Base-by-base conservation (phyloP, 2,888 invertebrate genomes). In the Drosophila ezoana region DNA sequence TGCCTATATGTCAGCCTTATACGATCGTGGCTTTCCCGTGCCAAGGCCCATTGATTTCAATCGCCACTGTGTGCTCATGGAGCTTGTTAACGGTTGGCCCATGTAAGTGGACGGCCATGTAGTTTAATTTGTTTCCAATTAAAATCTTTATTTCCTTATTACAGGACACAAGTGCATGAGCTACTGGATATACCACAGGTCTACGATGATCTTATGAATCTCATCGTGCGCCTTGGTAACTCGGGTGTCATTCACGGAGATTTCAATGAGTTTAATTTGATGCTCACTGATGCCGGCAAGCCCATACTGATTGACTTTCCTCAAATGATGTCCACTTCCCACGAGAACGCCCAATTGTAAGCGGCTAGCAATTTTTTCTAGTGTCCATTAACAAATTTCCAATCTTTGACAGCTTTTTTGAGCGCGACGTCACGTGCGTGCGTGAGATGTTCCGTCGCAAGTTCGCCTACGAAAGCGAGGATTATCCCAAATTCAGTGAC, bases 211-310 rank as follows among this genome's bases (percentile, higher is more conserved):
- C 94, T 99, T 65, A 99, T 99, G 99, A 95, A 97, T 84, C 93
- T 99, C 32, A 96, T 99, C 51, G 95, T 99, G 0, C 94, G 95
- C 41, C 94, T 99, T 56, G 99, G 96, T 23, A 96, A 97, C 93
- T 96, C 97, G 87, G 99, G 99, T 0, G 97, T 99, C 3, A 99
- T 99, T 82, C 99, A 99, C 91, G 97, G 99, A 0, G 99, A 99
- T 93, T 99, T 99, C 92, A 99, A 99, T 91, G 99, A 99, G 93
- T 99, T 99, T 92, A 99, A 99, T 92, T 95, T 99, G 71, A 97
- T 99, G 96, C 93, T 97, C 1, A 94, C 95, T 38, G 94, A 95
- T 56, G 95, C 96, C 0, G 95, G 95, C 16, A 96, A 96, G 73
- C 96, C 98, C 0, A 93, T 98, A 49, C 93, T 99, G 78, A 99